Evolutionary conservation across 2,888 invertebrate species (phyloP), one percentile per base, ranked within the genome.

Genomic region (Fragum whitleyi): DNA sequence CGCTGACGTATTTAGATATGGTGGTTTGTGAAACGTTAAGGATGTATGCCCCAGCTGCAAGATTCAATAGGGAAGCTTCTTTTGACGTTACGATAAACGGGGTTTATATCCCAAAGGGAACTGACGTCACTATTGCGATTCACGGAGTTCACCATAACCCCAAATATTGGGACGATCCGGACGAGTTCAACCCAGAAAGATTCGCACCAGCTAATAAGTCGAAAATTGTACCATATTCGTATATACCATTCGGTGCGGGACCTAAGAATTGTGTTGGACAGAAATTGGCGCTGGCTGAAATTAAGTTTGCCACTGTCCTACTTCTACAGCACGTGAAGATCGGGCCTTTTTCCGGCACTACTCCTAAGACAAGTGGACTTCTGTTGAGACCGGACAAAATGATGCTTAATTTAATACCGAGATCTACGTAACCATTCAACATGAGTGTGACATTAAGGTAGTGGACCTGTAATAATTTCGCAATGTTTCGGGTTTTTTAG

Each of bases 201-300:
- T 88, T 88, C 76, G 77, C 84, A 11, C 70, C 79, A 0, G 79
- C 82, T 51, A 86, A 86, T 39, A 79, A 74, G 26, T 23, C 39
- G 1, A 82, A 73, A 5, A 82, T 85, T 19, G 72, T 85, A 3
- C 86, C 87, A 1, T 85, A 82, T 61, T 86, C 85, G 11, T 89
- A 81, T 69, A 73, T 91, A 29, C 89, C 91, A 7, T 91, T 91
- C 76, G 92, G 91, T 6, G 79, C 73, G 11, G 92, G 91, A 1
- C 90, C 89, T 0, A 84, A 91, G 68, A 88, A 92, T 72, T 92
- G 92, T 81, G 82, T 91, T 21, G 90, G 90, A 5, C 86, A 88
- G 85, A 74, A 88, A 39, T 82, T 91, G 51, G 91, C 90, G 3
- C 53, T 89, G 6, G 71, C 87, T 23, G 90, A 89, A 74, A 85